These are phyloP conservation scores for Bombylius major DNA, from an alignment of 2,888 invertebrate species.

Conservation along the genomic window DNA sequence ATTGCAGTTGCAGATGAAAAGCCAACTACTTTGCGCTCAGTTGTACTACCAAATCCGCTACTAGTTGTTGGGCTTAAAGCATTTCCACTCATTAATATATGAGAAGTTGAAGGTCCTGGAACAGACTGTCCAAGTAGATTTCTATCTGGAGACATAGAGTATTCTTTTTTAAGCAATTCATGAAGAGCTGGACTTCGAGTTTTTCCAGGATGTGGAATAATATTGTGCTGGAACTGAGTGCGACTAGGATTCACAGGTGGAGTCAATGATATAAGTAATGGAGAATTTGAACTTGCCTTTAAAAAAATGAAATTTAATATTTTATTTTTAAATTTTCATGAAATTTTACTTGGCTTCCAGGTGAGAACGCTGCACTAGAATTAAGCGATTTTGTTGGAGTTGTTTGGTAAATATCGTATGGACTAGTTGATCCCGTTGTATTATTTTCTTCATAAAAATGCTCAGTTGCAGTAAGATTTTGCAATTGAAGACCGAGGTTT, in stretches of 20 bases:
- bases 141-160: constrained; percentile 43
- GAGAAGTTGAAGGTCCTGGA: constrained; percentile 44
- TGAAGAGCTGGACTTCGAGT: constrained; percentile 41
- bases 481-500: constrained; percentile 11
- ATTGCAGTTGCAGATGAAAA: constrained; percentile 23
- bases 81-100: constrained; percentile 33
- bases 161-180: constrained; percentile 56
- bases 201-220: constrained; percentile 10
- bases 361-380: constrained; percentile 45
- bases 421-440: constrained; percentile 29
- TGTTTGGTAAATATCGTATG: constrained; percentile 35
- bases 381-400: constrained; percentile 32
- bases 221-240: constrained; percentile 27
- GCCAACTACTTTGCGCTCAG: constrained; percentile 15
- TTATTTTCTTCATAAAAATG: constrained; percentile 18
- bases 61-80: constrained; percentile 32
- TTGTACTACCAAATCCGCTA: constrained; percentile 31
- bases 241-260: constrained; percentile 35
- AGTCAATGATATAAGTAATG: constrained; percentile 36
- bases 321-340: no score
- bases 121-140: constrained; percentile 50
- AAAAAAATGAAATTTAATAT: not conserved
- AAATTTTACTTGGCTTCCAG: constrained; percentile 44
- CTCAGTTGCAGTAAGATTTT: constrained; percentile 13
- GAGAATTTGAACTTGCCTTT: constrained; percentile 41